Conservation (phyloP, 2,888 invertebrate species). For the Pterobdella sp. region DNA sequence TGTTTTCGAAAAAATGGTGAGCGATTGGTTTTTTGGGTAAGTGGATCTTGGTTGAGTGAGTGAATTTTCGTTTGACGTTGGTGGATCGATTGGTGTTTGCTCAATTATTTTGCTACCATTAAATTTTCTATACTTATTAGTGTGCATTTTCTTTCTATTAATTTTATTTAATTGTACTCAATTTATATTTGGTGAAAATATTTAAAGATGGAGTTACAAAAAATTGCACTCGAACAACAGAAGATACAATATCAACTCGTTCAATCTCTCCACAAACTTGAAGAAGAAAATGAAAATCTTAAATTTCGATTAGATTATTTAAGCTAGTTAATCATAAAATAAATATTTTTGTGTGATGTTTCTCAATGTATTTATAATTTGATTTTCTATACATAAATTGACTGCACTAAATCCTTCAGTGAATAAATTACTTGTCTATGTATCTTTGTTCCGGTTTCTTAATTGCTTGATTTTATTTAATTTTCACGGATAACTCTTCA, state of each 20-base stretch:
- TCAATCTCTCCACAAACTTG: background rate
- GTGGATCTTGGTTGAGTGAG: no score
- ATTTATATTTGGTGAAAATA: no score
- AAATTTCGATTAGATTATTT: background rate
- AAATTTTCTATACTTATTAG: background rate
- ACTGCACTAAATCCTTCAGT: background rate
- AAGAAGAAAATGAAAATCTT: background rate
- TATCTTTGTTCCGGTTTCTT: constrained; percentile 10
- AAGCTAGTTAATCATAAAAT: background rate
- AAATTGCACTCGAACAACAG: background rate
- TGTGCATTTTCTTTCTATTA: background rate
- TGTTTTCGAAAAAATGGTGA: no score
- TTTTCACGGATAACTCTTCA: background rate
- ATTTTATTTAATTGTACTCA: background rate
- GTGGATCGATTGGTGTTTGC: background rate
- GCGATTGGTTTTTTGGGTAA: no score
- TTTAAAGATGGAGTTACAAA: background rate
- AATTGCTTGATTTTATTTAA: background rate
- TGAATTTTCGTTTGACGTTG: no score
- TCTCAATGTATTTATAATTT: background rate
- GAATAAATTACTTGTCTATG: constrained; percentile 13
- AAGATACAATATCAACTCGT: background rate
- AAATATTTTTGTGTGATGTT: background rate
- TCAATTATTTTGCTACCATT: background rate
- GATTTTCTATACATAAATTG: background rate